Evolutionary conservation across 2,888 invertebrate species (phyloP).

Genomic region (Metallyticus violacea): DNA sequence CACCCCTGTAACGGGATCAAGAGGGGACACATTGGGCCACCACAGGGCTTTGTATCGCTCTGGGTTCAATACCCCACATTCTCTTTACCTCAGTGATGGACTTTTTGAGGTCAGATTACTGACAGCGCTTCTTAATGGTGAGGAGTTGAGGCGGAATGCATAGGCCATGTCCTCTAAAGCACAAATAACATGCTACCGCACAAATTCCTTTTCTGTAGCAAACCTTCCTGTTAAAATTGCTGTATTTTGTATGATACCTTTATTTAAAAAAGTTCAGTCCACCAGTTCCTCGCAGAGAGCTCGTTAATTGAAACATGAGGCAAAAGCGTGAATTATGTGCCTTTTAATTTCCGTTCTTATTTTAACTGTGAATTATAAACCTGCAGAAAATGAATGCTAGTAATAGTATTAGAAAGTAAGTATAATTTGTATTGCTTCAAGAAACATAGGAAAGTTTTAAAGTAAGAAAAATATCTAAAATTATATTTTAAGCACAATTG

Average conservation of each 20-base stretch:
- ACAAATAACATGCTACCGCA: not conserved
- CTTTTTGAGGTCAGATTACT: not conserved
- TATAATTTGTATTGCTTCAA: too few species aligned
- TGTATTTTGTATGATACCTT: not conserved
- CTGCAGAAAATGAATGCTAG: too few species aligned
- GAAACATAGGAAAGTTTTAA: too few species aligned
- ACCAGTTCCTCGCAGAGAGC: too few species aligned
- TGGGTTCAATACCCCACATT: not conserved
- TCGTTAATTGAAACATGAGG: too few species aligned
- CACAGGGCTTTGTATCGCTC: not conserved
- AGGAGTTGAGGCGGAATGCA: not conserved
- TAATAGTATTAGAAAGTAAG: too few species aligned
- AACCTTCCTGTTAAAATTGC: not conserved
- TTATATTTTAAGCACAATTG: too few species aligned
- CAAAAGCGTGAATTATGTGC: too few species aligned
- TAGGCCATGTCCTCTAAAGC: not conserved
- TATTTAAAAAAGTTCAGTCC: too few species aligned
- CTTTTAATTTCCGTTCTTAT: too few species aligned
- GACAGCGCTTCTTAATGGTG: not conserved
- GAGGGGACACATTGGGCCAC: not conserved
- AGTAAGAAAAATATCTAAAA: too few species aligned
- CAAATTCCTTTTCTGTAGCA: not conserved
- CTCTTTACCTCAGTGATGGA: not conserved
- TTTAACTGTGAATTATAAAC: too few species aligned
- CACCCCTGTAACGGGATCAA: conserved; percentile 10